phyloP scores from a whole-genome alignment of 2,888 invertebrate species.

The Hybos culiciformis region DNA sequence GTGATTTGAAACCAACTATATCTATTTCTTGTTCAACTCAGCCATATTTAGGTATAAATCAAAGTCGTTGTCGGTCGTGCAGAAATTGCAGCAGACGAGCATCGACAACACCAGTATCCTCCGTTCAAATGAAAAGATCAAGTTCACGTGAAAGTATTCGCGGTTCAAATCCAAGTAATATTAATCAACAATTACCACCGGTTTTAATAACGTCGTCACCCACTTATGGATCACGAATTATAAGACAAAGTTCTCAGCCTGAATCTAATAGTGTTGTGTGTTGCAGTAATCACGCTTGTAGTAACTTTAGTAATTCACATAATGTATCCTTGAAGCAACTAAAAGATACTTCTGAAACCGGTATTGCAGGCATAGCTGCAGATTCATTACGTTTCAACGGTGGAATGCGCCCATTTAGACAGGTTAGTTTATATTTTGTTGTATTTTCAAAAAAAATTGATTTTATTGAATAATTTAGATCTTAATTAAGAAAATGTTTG shows the following conservation, averaged over 20 bases:
- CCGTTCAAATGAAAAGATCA: slow-evolving; percentile 66
- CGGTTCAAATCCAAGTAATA: slow-evolving; percentile 46
- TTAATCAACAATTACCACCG: slow-evolving; percentile 43
- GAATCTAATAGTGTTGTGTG: slow-evolving; percentile 36
- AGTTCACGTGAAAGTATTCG: slow-evolving; percentile 71
- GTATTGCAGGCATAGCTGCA: slow-evolving; percentile 88
- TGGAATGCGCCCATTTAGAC: slow-evolving; percentile 90
- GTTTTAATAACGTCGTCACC: slow-evolving; percentile 56
- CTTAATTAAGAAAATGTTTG: too few relatives aligned
- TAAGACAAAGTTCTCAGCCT: slow-evolving; percentile 47
- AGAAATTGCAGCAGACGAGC: slow-evolving; percentile 65
- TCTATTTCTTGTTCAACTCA: slow-evolving; percentile 26
- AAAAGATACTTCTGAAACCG: slow-evolving; percentile 63
- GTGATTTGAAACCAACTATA: neutral
- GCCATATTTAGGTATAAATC: slow-evolving; percentile 19
- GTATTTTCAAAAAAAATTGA: too few relatives aligned
- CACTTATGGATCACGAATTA: slow-evolving; percentile 57
- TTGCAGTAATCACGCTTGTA: slow-evolving; percentile 47
- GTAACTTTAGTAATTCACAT: slow-evolving; percentile 47
- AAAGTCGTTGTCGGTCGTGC: slow-evolving; percentile 45
- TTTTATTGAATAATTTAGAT: too few relatives aligned
- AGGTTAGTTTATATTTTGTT: slow-evolving; percentile 60
- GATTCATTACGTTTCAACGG: slow-evolving; percentile 93
- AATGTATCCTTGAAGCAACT: slow-evolving; percentile 79
- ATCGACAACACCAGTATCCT: slow-evolving; percentile 64